These are phyloP conservation scores for Perizoma flavofasciatum DNA, from an alignment of 2,888 invertebrate species.

Conservation along the genomic window DNA sequence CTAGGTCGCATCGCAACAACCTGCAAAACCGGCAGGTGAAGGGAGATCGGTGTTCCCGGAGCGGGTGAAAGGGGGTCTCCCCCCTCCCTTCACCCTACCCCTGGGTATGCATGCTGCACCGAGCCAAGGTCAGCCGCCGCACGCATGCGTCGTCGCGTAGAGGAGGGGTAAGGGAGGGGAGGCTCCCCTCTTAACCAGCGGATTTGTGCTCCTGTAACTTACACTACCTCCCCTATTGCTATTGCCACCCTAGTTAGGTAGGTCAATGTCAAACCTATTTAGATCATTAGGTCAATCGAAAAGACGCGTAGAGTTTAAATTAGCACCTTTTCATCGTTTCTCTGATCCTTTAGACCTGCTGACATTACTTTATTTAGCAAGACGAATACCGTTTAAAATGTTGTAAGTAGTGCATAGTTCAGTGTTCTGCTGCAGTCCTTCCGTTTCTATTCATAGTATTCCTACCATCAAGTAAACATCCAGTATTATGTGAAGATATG, in stretches of 20 bases:
- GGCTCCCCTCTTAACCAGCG: constrained; percentile 37
- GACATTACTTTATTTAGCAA: too few relatives aligned
- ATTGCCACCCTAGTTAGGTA: constrained; percentile 37
- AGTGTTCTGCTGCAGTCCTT: constrained; percentile 39
- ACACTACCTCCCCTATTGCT: constrained; percentile 56
- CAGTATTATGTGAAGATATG: constrained; percentile 2
- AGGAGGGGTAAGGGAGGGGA: constrained; percentile 10
- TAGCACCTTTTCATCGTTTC: not conserved
- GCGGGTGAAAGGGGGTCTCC: constrained; percentile 40
- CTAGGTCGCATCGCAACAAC: constrained; percentile 71
- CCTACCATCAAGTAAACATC: constrained; percentile 4
- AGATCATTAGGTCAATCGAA: constrained; percentile 39
- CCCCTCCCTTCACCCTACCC: constrained; percentile 20
- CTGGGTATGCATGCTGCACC: constrained; percentile 78
- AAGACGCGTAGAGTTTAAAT: constrained; percentile 18
- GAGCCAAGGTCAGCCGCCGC: constrained; percentile 79
- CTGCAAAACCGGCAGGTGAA: constrained; percentile 77
- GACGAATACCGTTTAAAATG: constrained; percentile 1
- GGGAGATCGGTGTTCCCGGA: constrained; percentile 61
- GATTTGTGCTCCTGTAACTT: constrained; percentile 63
- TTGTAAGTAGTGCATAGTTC: constrained; percentile 40
- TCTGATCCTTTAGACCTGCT: too few relatives aligned
- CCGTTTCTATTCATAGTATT: constrained; percentile 18
- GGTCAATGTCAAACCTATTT: constrained; percentile 41
- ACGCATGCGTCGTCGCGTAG: constrained; percentile 69